Evolutionary conservation across 2,888 invertebrate species (phyloP).

Genomic region (Hirtodrosophila alboralis): DNA sequence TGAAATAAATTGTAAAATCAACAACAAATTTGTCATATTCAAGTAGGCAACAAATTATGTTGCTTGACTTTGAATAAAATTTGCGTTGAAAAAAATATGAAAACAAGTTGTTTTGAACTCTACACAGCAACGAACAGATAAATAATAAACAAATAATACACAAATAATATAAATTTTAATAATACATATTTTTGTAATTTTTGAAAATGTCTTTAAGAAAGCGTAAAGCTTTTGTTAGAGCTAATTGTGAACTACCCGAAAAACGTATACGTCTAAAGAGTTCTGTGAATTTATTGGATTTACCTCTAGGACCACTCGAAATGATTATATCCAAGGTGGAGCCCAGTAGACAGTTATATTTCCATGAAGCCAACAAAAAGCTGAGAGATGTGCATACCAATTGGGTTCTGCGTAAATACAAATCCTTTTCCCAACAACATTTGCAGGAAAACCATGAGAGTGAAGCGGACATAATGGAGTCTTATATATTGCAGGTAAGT

Average conservation of each 20-base stretch:
- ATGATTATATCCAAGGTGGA: conserved; percentile 30
- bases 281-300: conserved; percentile 8
- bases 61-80: conserved; percentile 11
- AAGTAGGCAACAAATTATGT: conserved; percentile 22
- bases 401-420: conserved; percentile 27
- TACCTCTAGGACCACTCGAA: conserved; percentile 34
- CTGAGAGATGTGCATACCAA: conserved; percentile 16
- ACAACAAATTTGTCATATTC: conserved; percentile 6
- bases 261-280: conserved; percentile 2
- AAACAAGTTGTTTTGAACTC: background rate
- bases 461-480: background rate
- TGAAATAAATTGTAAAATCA: conserved; percentile 22
- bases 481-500: conserved; percentile 15
- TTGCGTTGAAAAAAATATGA: conserved; percentile 16
- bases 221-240: conserved; percentile 14
- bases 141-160: too few species aligned
- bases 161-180: background rate
- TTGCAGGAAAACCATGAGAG: background rate
- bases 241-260: background rate
- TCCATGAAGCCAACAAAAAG: conserved; percentile 11
- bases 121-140: background rate
- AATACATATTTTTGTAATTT: background rate
- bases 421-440: background rate
- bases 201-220: conserved; percentile 17
- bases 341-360: background rate